Conservation (phyloP, 2,113 vertebrate genomes). For the Callocephalon fimbriatum region DNA sequence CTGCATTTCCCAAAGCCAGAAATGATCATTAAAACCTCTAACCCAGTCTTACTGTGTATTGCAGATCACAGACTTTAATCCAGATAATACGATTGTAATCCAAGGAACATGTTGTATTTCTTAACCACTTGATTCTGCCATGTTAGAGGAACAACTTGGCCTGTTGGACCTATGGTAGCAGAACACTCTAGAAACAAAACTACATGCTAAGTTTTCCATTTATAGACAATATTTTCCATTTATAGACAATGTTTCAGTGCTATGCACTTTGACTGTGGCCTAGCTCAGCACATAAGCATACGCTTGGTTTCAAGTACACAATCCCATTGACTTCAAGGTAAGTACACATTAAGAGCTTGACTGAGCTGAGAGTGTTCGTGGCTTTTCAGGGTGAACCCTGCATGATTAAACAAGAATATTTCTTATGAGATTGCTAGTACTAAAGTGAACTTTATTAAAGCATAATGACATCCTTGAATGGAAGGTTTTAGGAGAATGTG, state of each 20-base stretch:
- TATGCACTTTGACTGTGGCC: neutral
- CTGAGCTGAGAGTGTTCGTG: neutral
- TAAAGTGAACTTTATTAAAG: slow-evolving; percentile 14
- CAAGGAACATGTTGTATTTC: neutral
- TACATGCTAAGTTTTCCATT: neutral
- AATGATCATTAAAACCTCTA: neutral
- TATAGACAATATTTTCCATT: neutral
- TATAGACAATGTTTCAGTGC: neutral
- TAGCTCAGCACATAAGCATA: neutral
- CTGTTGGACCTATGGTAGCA: neutral
- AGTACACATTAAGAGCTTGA: neutral
- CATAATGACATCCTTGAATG: neutral
- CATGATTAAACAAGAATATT: neutral
- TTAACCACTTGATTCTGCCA: neutral
- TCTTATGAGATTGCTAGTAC: neutral
- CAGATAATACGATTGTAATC: neutral
- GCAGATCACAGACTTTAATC: neutral
- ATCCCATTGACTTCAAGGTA: neutral
- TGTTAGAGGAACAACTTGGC: neutral
- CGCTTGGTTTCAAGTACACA: neutral
- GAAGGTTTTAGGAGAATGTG: neutral
- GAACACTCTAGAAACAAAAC: neutral
- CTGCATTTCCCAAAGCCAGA: neutral
- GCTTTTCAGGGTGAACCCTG: neutral
- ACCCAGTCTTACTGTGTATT: neutral